Conservation (phyloP, 2,113 vertebrate species). For the Coryphaenoides rupestris region DNA sequence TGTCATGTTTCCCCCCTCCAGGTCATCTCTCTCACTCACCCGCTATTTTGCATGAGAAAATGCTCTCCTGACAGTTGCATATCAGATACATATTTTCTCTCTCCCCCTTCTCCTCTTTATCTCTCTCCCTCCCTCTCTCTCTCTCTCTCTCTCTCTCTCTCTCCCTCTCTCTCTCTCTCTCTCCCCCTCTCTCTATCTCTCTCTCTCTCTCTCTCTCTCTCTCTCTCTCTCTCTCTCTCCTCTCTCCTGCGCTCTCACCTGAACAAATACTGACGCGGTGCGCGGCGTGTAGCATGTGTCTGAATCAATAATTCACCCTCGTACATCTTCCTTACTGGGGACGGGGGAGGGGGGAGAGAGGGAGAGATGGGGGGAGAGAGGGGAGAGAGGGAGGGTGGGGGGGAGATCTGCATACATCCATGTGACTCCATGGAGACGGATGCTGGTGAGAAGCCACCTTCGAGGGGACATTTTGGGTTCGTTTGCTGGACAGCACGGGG, state of each 20-base stretch:
- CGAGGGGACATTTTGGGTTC: constrained; percentile 46
- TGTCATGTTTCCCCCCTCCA: constrained; percentile 74
- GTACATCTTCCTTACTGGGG: constrained; percentile 70
- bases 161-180: not conserved
- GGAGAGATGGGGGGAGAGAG: constrained; percentile 33
- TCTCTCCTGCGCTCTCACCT: constrained; percentile 64
- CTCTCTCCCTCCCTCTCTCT: not conserved
- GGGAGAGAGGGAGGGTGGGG: constrained; percentile 26
- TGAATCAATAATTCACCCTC: constrained; percentile 73
- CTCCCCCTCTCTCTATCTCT: constrained; percentile 25
- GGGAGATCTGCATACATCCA: constrained; percentile 58
- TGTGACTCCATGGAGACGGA: constrained; percentile 49
- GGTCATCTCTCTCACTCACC: constrained; percentile 74
- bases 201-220: constrained; percentile 20
- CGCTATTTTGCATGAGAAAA: constrained; percentile 75
- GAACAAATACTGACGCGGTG: constrained; percentile 73
- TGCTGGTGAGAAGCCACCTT: constrained; percentile 45
- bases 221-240: constrained; percentile 22
- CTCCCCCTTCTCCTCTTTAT: constrained; percentile 8
- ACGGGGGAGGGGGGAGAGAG: constrained; percentile 35
- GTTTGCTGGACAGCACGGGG: constrained; percentile 33
- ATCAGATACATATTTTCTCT: constrained; percentile 66
- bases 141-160: not conserved
- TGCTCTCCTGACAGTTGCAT: constrained; percentile 75
- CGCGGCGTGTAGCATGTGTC: constrained; percentile 69